A percentile compares a stretch with the other conserved stretches of the same genome.
These are phyloP conservation scores for Podarcis cretensis DNA, from an alignment of 2,113 vertebrate species.

Conservation along the genomic window DNA sequence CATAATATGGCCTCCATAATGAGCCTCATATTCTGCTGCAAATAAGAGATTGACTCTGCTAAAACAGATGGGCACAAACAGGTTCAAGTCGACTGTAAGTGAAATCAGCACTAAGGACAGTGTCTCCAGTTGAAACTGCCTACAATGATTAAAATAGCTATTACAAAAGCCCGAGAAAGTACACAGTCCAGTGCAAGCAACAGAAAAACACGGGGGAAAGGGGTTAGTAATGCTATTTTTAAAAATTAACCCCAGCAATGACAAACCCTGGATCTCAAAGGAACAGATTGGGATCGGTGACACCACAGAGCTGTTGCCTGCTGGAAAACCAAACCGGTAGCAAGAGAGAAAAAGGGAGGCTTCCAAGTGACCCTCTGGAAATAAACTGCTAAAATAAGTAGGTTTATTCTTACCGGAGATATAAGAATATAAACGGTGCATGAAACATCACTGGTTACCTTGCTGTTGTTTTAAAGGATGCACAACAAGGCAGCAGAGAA, in stretches of 20 bases:
- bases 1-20: background rate
- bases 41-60: background rate
- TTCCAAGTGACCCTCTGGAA: constrained; percentile 44
- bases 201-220: background rate
- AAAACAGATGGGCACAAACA: constrained; percentile 4
- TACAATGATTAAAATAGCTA: background rate
- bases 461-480: background rate
- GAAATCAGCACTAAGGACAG: background rate
- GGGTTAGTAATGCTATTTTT: accelerated
- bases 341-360: constrained; percentile 27
- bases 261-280: constrained; percentile 52
- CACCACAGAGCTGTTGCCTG: constrained; percentile 16
- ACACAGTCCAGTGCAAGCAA: background rate
- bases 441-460: accelerated
- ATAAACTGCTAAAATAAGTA: constrained; percentile 25
- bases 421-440: background rate
- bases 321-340: constrained; percentile 26
- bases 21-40: accelerated
- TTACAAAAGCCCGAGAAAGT: background rate
- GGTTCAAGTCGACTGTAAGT: constrained; percentile 10
- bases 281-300: constrained; percentile 38
- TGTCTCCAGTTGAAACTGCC: constrained; percentile 14
- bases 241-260: constrained; percentile 51
- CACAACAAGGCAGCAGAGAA: background rate
- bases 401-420: background rate